These are phyloP conservation scores for Pristiophorus japonicus DNA, from an alignment of 2,113 vertebrate species.

Conservation along the genomic window DNA sequence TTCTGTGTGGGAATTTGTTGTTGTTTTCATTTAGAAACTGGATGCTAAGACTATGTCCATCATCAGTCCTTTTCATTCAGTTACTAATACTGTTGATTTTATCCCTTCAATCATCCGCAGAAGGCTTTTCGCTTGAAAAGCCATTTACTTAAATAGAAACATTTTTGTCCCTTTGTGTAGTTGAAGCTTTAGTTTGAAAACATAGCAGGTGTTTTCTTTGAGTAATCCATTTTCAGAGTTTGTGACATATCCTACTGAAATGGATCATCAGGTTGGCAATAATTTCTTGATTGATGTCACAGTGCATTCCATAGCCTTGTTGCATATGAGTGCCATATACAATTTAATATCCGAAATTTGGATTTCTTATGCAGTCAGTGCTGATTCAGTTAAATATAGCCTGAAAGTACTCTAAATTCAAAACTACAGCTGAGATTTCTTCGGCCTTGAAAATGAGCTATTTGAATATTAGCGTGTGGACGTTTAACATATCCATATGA, in stretches of 20 bases:
- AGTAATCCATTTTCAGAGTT: conserved; percentile 3
- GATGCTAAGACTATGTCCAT: not conserved
- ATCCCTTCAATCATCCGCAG: too few relatives aligned
- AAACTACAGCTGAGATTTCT: not conserved
- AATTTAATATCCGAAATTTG: not conserved
- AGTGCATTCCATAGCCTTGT: not conserved
- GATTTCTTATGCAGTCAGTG: not conserved
- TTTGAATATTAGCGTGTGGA: not conserved
- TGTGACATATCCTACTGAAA: not conserved
- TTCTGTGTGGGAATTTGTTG: not conserved
- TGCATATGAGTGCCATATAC: not conserved
- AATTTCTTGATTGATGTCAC: not conserved
- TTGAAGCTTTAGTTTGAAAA: too few relatives aligned
- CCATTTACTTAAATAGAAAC: too few relatives aligned
- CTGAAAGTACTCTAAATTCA: not conserved
- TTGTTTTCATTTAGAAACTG: not conserved
- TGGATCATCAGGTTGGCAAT: not conserved
- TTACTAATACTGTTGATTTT: not conserved
- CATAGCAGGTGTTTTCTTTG: not conserved
- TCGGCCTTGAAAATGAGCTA: not conserved
- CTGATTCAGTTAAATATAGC: not conserved
- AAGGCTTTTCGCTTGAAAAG: too few relatives aligned
- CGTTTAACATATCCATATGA: not conserved
- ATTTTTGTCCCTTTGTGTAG: too few relatives aligned
- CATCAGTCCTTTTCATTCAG: not conserved